Evolutionary conservation across 2,113 vertebrate species (phyloP).

Genomic region (Orientallactaga bullata): DNA sequence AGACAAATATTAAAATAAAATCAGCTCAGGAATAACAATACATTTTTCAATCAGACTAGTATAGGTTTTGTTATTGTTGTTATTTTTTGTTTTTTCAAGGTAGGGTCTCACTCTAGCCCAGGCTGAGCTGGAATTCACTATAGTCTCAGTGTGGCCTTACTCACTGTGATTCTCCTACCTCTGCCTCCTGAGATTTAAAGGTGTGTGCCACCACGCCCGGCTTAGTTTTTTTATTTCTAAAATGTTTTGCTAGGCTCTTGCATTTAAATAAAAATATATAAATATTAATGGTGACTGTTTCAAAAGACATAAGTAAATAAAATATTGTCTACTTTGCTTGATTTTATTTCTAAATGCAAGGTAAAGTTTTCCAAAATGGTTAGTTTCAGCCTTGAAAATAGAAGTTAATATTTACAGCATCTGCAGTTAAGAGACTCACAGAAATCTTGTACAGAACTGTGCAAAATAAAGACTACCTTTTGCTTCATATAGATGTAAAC

Average conservation of each 20-base stretch:
- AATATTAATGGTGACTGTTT: not conserved
- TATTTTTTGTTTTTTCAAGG: too few species aligned
- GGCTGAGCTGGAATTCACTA: too few species aligned
- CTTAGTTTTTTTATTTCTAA: not conserved
- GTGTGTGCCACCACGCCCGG: too few species aligned
- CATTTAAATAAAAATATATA: not conserved
- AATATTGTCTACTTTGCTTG: too few species aligned
- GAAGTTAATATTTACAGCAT: not conserved
- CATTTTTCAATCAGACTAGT: slow-evolving; percentile 6
- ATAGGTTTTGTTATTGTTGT: not conserved
- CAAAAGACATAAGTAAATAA: not conserved
- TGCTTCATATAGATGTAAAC: not conserved
- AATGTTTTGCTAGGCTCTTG: slow-evolving; percentile 18
- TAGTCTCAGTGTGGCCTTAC: too few species aligned
- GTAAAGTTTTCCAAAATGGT: not conserved
- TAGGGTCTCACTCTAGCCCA: too few species aligned
- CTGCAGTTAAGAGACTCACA: not conserved
- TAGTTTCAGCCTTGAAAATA: slow-evolving; percentile 13
- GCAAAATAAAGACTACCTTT: not conserved
- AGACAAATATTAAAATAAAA: slow-evolving; percentile 57
- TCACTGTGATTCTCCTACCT: too few species aligned
- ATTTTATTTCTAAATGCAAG: slow-evolving; percentile 40
- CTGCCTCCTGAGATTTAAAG: too few species aligned
- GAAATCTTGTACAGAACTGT: not conserved
- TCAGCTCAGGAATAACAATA: not conserved